These are phyloP conservation scores for Trichonephila clavata DNA, from an alignment of 1,140 invertebrate species.

Conservation along the genomic window DNA sequence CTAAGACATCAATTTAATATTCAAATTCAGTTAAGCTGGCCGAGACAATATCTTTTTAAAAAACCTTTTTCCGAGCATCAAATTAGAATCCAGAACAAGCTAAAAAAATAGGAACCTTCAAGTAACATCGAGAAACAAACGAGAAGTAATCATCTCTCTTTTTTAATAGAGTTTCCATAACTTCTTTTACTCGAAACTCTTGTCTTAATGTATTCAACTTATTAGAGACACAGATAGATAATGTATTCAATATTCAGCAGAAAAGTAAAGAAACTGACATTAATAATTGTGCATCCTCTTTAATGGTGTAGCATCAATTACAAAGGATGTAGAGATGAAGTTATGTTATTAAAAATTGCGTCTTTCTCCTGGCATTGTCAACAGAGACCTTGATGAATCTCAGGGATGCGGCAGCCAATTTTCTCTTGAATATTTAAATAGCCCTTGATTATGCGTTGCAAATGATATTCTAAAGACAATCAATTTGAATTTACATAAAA, in stretches of 20 bases:
- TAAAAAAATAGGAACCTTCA: not conserved
- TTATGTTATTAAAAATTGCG: conserved; percentile 35
- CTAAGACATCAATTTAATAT: not conserved
- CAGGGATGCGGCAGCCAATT: not conserved
- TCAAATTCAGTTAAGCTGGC: not conserved
- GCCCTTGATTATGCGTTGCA: not conserved
- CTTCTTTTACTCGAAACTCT: not conserved
- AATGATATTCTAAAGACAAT: not conserved
- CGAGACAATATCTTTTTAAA: not conserved
- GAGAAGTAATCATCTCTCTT: not conserved
- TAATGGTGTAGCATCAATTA: not conserved
- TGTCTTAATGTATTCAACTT: conserved; percentile 19
- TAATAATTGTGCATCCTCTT: conserved; percentile 5
- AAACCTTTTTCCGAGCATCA: not conserved
- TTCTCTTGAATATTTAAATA: conserved; percentile 11
- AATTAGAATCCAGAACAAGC: conserved; percentile 11
- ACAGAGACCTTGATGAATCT: not conserved
- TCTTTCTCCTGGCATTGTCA: not conserved
- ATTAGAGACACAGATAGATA: conserved; percentile 13
- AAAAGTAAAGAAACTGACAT: not conserved
- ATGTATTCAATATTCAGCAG: conserved; percentile 28
- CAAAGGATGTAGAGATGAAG: not conserved
- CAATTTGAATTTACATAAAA: conserved; percentile 12
- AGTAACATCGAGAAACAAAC: not conserved
- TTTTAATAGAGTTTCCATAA: not conserved